These are phyloP conservation scores for Caenorhabditis becei DNA, from an alignment of 2,888 invertebrate species.

Conservation along the genomic window DNA sequence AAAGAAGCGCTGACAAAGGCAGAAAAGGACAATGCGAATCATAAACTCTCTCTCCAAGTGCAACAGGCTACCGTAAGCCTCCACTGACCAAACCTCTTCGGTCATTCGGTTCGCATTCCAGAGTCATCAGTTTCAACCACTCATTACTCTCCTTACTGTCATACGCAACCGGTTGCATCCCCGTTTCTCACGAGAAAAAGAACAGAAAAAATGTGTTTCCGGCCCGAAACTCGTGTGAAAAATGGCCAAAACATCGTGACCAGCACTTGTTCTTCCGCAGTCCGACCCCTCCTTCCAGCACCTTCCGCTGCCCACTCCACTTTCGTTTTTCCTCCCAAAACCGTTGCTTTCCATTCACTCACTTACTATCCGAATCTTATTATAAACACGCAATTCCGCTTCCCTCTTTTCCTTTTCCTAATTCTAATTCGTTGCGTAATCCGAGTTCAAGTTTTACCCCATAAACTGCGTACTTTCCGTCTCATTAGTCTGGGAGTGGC, in stretches of 20 bases:
- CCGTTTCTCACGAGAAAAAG: slow-evolving; percentile 14
- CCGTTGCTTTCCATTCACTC: neutral
- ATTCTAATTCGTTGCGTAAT: slow-evolving; percentile 35
- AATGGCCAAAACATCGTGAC: slow-evolving; percentile 15
- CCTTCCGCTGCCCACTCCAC: slow-evolving; percentile 2
- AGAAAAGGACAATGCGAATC: slow-evolving; percentile 2
- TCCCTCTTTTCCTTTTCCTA: neutral
- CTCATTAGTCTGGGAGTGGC: slow-evolving; percentile 51
- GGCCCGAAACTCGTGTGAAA: slow-evolving; percentile 1
- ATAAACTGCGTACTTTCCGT: slow-evolving; percentile 57
- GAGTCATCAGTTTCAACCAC: slow-evolving; percentile 13
- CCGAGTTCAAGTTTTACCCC: slow-evolving; percentile 59
- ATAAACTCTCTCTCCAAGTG: neutral
- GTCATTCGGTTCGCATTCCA: slow-evolving; percentile 1
- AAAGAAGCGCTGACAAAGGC: neutral
- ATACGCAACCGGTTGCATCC: slow-evolving; percentile 8
- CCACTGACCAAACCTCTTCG: neutral
- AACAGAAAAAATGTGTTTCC: slow-evolving; percentile 4
- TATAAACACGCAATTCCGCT: slow-evolving; percentile 35
- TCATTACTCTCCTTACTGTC: slow-evolving; percentile 7
- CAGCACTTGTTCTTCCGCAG: neutral
- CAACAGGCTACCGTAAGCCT: neutral
- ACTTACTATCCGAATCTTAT: slow-evolving; percentile 16
- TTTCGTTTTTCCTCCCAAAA: neutral
- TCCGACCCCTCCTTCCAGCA: slow-evolving; percentile 2